These are phyloP conservation scores for Ibidorhyncha struthersii DNA, from an alignment of 2,113 vertebrate species.

Conservation along the genomic window DNA sequence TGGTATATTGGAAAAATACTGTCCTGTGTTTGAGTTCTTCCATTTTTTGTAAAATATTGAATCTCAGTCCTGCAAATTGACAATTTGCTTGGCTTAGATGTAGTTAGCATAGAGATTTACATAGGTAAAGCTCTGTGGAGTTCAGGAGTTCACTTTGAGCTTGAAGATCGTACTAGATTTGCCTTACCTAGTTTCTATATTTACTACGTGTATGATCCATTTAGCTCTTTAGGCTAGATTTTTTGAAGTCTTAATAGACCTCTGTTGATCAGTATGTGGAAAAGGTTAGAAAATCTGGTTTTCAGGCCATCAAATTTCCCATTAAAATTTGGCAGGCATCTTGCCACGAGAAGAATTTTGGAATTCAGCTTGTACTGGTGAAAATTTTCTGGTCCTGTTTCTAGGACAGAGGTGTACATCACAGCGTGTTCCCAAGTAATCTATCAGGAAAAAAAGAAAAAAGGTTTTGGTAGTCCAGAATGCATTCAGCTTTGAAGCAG, in stretches of 20 bases:
- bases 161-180: background rate
- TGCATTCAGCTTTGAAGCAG: background rate
- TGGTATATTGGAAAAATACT: background rate
- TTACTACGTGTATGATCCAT: background rate
- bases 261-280: rapidly evolving
- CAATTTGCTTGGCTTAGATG: background rate
- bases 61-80: background rate
- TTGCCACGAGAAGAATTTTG: background rate
- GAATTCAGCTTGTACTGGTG: background rate
- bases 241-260: background rate
- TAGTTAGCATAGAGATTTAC: background rate
- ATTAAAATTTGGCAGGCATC: background rate
- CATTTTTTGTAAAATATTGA: background rate
- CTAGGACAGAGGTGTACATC: background rate
- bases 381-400: background rate
- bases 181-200: background rate
- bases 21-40: background rate
- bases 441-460: too few species aligned
- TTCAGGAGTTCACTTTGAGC: background rate
- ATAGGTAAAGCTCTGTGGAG: background rate
- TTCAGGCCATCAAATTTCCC: background rate
- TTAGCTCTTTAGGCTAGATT: background rate
- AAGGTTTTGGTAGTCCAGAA: background rate
- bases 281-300: background rate
- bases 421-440: background rate